Evolutionary conservation across 1,140 invertebrate species (phyloP), one percentile per base, ranked within the genome.

Genomic region (Lordiphosa collinella): DNA sequence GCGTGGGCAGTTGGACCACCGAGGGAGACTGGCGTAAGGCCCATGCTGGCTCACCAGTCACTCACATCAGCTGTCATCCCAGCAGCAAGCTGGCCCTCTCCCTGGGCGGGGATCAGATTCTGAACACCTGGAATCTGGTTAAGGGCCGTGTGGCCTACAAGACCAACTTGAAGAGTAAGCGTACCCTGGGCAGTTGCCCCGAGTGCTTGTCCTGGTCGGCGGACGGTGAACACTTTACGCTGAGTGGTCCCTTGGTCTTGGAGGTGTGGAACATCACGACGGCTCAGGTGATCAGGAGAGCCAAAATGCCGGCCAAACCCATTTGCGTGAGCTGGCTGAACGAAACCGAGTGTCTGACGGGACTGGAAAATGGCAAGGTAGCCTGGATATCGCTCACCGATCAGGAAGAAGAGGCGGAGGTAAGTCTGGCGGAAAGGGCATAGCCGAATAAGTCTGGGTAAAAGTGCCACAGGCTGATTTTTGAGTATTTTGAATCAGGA

Each of bases 81-180:
- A 94, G 93, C 75, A 96, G 96, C 4, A 97, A 97, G 90, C 74
- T 99, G 52, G 95, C 96, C 2, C 87, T 99, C 4, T 95, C 96
- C 11, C 91, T 97, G 11, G 96, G 96, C 11, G 92, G 92, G 52
- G 97, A 98, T 89, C 93, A 92, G 54, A 94, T 94, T 2, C 89
- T 99, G 12, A 91, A 94, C 71, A 98, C 96, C 1, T 99, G 97
- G 97, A 98, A 99, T 91, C 90, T 99, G 54, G 90, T 99, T 0
- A 98, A 97, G 90, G 97, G 97, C 0, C 91, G 96, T 66, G 63
- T 88, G 4, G 87, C 96, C 2, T 99, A 95, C 88, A 93, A 94
- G 1, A 96, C 94, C 2, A 98, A 98, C 89, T 89, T 98, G 14
- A 90, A 91, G 12, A 93, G 91, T 40, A 93, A 93, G 80, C 92